phyloP scores from a whole-genome alignment of 2,888 invertebrate genomes.

The Kuschelorhynchus macadamiae region DNA sequence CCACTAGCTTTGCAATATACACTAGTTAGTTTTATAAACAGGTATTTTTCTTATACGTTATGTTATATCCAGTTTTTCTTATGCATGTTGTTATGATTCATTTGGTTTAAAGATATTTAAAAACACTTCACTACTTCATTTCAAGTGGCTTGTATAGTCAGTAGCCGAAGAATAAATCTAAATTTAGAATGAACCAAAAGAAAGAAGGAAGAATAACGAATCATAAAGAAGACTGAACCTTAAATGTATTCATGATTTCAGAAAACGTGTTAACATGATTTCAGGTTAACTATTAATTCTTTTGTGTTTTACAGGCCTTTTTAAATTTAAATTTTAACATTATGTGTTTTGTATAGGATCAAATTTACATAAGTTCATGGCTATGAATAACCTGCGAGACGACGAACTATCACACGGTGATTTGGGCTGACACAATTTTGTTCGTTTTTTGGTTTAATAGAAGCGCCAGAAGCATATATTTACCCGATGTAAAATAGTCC shows the following conservation, averaged over 20 bases:
- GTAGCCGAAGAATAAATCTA: slow-evolving; percentile 22
- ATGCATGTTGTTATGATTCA: too few species aligned
- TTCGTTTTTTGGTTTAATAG: too few species aligned
- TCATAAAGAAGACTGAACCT: slow-evolving; percentile 31
- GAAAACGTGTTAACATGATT: slow-evolving; percentile 55
- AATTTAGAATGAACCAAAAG: slow-evolving; percentile 29
- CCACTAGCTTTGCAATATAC: too few species aligned
- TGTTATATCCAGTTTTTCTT: too few species aligned
- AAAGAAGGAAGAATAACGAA: slow-evolving; percentile 14
- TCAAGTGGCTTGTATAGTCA: too few species aligned
- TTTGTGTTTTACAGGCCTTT: slow-evolving; percentile 59
- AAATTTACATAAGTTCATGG: slow-evolving; percentile 62
- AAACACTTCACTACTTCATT: too few species aligned
- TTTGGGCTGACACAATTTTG: slow-evolving; percentile 25
- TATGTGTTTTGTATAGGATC: slow-evolving; percentile 56
- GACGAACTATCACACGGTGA: slow-evolving; percentile 34
- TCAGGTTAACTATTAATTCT: slow-evolving; percentile 56
- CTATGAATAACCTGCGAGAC: slow-evolving; percentile 49
- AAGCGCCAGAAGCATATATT: too few species aligned
- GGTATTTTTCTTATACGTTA: too few species aligned
- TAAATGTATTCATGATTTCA: slow-evolving; percentile 52
- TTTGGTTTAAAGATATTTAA: too few species aligned
- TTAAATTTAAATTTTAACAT: slow-evolving; percentile 59
- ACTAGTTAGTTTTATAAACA: too few species aligned
- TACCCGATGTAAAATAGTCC: too few species aligned